Percentiles rank a stretch among this genome's conserved stretches.
These are phyloP conservation scores for Galbula dea DNA, from an alignment of 2,113 vertebrate genomes.

Conservation along the genomic window DNA sequence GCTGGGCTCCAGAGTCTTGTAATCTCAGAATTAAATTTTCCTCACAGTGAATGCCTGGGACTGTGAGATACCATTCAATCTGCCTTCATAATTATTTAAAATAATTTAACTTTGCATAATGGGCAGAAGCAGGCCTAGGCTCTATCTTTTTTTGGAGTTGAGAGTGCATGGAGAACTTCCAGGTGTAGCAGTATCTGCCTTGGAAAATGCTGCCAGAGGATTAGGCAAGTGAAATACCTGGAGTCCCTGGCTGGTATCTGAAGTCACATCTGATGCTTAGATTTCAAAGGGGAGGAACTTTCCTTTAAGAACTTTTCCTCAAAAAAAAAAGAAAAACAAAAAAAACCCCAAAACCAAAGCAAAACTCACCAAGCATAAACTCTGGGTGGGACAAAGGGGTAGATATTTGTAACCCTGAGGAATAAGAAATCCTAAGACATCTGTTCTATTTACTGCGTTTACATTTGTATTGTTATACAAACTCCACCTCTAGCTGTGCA, in stretches of 20 bases:
- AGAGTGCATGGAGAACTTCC: neutral
- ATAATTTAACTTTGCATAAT: neutral
- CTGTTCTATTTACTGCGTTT: slow-evolving; percentile 43
- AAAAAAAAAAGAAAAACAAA: neutral
- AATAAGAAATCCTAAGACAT: slow-evolving; percentile 55
- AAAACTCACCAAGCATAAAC: neutral
- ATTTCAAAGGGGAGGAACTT: slow-evolving; percentile 19
- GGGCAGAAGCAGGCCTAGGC: neutral
- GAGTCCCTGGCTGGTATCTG: neutral
- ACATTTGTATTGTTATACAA: slow-evolving; percentile 48
- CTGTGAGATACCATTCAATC: neutral
- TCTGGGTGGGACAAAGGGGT: slow-evolving; percentile 17
- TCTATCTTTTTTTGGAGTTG: neutral
- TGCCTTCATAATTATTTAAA: neutral
- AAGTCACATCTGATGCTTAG: slow-evolving; percentile 30
- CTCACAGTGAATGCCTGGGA: neutral
- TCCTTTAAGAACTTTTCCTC: slow-evolving; percentile 3
- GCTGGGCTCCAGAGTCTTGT: neutral
- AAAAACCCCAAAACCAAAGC: neutral
- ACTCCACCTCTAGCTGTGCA: slow-evolving; percentile 44
- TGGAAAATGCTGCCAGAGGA: neutral
- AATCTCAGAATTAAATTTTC: neutral
- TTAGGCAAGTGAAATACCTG: slow-evolving; percentile 20
- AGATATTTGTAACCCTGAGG: slow-evolving; percentile 55
- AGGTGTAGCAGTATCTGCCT: neutral